Base-by-base conservation (phyloP, 2,113 vertebrate genomes). In the Sceloporus undulatus region DNA sequence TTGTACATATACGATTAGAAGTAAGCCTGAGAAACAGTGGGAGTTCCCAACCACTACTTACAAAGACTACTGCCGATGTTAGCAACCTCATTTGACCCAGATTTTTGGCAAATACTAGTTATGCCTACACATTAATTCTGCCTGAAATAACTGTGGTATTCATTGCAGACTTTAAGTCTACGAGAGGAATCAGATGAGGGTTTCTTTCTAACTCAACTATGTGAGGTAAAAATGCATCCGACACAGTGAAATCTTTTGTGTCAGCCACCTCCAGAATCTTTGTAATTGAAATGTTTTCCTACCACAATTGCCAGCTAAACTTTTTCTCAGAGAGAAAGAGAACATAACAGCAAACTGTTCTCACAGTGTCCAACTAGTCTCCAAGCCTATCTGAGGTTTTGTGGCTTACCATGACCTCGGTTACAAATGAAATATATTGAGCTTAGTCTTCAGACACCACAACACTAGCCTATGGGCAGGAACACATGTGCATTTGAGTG, bases 81-180 rank as follows among this genome's bases (percentile, higher is more conserved):
- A 38, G 83, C n/a, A 80, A 75, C 42, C 84, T 79, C 71, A 65
- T 59, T 2, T 65, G 86, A 66, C 56, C 79, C 76, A 76, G 42
- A 8, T 68, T 66, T 29, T 90, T 16, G 56, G n/a, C n/a, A 70
- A 48, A 38, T 56, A 5, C 38, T 40, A 6, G 11, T 62, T 29
- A 34, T 59, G 27, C 75, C 54, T 18, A 52, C 68, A 73, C 84
- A 79, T 90, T 25, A 85, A 82, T 85, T 34, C 71, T 56, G 84
- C 42, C 56, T 85, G 42, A 81, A 85, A 85, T 81, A 89, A 89
- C 83, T 82, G 78, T 82, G 88, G 83, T 85, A 89, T 86, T 66
- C 76, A 82, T 25, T 82, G 84, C 65, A 86, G 84, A 76, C 84
- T 82, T 66, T 65, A 85, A 81, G 84, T 86, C 79, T 82, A 77